Percentiles rank a stretch among this genome's conserved stretches.
These are phyloP conservation scores for Argopecten irradians DNA, from an alignment of 1,140 invertebrate species.

Conservation along the genomic window DNA sequence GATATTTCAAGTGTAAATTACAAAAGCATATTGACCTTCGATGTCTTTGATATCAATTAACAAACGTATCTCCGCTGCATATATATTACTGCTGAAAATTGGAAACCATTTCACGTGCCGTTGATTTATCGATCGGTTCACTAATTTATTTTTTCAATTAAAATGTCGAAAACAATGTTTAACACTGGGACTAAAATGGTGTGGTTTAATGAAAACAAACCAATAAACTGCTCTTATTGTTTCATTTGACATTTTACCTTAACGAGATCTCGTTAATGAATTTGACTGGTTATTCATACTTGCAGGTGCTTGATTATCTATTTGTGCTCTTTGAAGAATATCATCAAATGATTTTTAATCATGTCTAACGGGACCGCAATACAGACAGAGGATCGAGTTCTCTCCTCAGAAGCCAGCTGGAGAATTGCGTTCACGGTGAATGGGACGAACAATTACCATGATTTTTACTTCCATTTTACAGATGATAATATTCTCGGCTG, in stretches of 20 bases:
- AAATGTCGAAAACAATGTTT: conserved; percentile 2
- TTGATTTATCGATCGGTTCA: neutral
- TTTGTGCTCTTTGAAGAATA: conserved; percentile 17
- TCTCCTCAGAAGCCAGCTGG: neutral
- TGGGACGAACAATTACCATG: neutral
- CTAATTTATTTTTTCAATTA: conserved; percentile 4
- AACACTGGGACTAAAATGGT: neutral
- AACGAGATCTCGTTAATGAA: neutral
- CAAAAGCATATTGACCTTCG: neutral
- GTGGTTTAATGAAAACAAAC: neutral
- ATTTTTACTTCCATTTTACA: conserved; percentile 23
- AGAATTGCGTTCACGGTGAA: neutral
- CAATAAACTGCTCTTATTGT: neutral
- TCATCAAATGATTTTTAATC: conserved; percentile 23
- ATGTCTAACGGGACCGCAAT: conserved; percentile 7
- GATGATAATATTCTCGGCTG: conserved; percentile 10
- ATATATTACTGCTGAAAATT: neutral
- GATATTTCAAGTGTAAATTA: conserved; percentile 9
- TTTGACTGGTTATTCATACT: conserved; percentile 9
- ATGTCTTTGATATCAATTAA: conserved; percentile 12
- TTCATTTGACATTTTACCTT: conserved; percentile 3
- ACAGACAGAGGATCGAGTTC: neutral
- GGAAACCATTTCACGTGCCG: neutral
- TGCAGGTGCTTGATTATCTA: conserved; percentile 9
- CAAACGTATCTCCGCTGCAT: neutral